These are phyloP conservation scores for Epistrophella euchroma DNA, from an alignment of 2,888 invertebrate genomes.

Conservation along the genomic window DNA sequence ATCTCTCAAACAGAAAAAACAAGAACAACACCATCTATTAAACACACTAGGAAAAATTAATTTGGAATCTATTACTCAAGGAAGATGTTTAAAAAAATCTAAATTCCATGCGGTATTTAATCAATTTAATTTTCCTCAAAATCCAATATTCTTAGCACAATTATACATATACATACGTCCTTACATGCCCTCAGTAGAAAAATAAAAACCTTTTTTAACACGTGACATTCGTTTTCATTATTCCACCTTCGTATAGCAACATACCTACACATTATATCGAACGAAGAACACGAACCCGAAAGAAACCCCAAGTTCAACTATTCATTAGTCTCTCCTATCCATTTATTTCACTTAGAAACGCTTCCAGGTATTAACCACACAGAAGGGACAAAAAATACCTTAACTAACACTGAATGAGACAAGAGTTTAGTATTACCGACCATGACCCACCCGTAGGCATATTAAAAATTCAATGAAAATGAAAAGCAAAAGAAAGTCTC, in stretches of 20 bases:
- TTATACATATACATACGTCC: neutral
- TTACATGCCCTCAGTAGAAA: neutral
- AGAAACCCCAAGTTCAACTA: conserved; percentile 67
- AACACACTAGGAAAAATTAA: neutral
- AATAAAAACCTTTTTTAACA: conserved; percentile 26
- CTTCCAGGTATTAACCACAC: conserved; percentile 57
- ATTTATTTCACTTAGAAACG: conserved; percentile 71
- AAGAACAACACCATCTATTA: too few relatives aligned
- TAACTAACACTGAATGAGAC: conserved; percentile 41
- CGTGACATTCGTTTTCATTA: conserved; percentile 57
- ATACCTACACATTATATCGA: neutral
- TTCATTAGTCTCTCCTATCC: conserved; percentile 63
- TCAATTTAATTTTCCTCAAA: conserved; percentile 8
- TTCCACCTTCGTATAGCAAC: conserved; percentile 11
- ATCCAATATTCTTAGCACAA: neutral
- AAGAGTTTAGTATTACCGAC: conserved; percentile 60
- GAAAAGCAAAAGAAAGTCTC: conserved; percentile 20
- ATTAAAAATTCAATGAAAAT: conserved; percentile 72
- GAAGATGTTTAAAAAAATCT: neutral
- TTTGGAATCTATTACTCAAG: conserved; percentile 6
- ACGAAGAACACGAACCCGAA: conserved; percentile 24
- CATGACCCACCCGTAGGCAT: conserved; percentile 71
- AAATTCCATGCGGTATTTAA: neutral
- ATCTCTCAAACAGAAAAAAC: too few relatives aligned
- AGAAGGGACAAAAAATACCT: conserved; percentile 50